Base-by-base conservation (phyloP, 2,888 invertebrate genomes). In the Argyresthia goedartella region DNA sequence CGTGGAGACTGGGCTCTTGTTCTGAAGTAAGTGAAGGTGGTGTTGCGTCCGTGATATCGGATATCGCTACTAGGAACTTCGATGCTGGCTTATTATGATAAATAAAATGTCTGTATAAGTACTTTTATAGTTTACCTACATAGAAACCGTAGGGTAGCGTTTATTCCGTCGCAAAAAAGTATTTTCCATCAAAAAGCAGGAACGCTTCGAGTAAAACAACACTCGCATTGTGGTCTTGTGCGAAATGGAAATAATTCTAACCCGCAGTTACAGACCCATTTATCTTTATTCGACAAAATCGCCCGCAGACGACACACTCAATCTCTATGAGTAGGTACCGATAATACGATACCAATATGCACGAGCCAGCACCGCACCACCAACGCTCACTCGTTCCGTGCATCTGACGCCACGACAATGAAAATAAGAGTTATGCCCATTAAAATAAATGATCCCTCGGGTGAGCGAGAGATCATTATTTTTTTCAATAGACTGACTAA, bases 281-380 rank as follows among this genome's bases (percentile, higher is more conserved):
- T 76, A 80, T 84, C 79, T 81, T 79, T 78, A 80, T 82, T 81
- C 73, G 76, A 81, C 74, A 70, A 73, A 70, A 75, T 75, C 70
- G 67, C 66, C 65, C 54, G 25, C 65, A 62, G 63, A 69, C 66
- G 67, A 69, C 64, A 64, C 68, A 69, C 71, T 73, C 69, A 65
- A 73, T 69, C 63, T 62, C 63, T 61, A 60, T 60, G 63, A 66
- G 65, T n/a, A n/a, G n/a, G n/a, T 34, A 39, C 50, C 34, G 43
- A 54, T 52, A 45, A 53, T 52, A 35, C 53, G 66, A 69, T 66
- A 64, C 62, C 65, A 63, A 72, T 70, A 66, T 66, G 16, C 36
- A 39, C 16, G 44, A 36, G 11, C 10, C 13, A 52, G 14, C 34
- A 11, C 8, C 36, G 41, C 6, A 25, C 3, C n/a, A 42, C n/a